These are phyloP conservation scores for Zonotrichia leucophrys DNA, from an alignment of 2,113 vertebrate species.

Conservation along the genomic window DNA sequence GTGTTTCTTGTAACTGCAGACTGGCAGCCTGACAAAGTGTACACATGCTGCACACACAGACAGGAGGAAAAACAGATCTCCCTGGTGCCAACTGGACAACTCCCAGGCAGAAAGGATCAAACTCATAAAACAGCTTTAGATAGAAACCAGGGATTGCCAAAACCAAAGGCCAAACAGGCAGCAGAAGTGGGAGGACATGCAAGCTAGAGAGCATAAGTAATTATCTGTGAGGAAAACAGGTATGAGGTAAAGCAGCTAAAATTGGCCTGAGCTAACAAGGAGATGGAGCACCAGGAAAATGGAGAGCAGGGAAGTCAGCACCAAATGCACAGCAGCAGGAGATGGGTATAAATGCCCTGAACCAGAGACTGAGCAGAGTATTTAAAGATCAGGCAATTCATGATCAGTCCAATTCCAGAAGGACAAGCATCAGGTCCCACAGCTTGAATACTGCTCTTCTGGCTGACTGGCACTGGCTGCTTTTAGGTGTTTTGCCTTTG, in stretches of 20 bases:
- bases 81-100: not conserved
- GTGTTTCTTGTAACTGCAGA: not conserved
- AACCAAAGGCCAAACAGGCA: not conserved
- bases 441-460: not conserved
- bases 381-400: slow-evolving; percentile 23
- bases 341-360: not conserved
- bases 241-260: slow-evolving; percentile 22
- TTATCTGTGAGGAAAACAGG: slow-evolving; percentile 19
- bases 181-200: not conserved
- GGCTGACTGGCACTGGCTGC: not conserved
- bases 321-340: not conserved
- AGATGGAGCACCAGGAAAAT: not conserved
- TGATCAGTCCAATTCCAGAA: slow-evolving; percentile 15
- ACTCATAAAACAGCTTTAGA: not conserved
- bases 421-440: slow-evolving; percentile 49
- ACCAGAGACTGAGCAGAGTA: not conserved
- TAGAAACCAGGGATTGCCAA: slow-evolving; percentile 15
- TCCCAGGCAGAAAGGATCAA: not conserved
- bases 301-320: not conserved
- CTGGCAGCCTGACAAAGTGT: not conserved
- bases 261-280: not conserved
- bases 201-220: not conserved
- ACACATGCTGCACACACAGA: not conserved
- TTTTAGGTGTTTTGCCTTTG: not conserved
- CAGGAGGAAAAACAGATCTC: not conserved